Percentiles rank a stretch among this genome's conserved stretches.
Conservation (phyloP, 2,113 vertebrate genomes). For the Pituophis catenifer region DNA sequence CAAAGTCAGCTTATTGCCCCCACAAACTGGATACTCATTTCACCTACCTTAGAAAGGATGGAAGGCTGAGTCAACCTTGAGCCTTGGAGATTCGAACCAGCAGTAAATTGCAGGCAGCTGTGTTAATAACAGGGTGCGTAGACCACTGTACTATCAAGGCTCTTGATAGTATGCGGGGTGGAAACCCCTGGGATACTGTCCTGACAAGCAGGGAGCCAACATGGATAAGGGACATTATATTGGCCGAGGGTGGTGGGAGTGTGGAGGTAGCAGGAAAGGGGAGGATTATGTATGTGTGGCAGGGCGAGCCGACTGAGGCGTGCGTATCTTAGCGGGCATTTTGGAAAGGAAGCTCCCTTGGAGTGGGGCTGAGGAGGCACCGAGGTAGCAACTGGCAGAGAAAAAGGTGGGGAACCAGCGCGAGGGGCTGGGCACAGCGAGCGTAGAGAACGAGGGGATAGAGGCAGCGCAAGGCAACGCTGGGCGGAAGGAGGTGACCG, state of each 20-base stretch:
- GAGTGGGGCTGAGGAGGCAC: neutral
- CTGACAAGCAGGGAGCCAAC: neutral
- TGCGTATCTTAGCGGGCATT: neutral
- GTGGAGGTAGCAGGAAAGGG: neutral
- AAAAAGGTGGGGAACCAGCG: neutral
- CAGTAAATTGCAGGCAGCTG: too few species aligned
- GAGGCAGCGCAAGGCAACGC: neutral
- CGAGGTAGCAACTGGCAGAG: neutral
- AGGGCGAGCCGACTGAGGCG: neutral
- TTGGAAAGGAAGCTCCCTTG: neutral
- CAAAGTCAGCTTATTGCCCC: too few species aligned
- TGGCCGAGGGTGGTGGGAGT: neutral
- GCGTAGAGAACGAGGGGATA: conserved; percentile 3
- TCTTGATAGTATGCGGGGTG: too few species aligned
- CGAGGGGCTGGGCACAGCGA: conserved; percentile 7
- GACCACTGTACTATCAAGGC: too few species aligned
- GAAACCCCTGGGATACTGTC: neutral
- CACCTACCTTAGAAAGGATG: too few species aligned
- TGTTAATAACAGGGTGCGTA: too few species aligned
- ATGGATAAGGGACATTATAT: neutral
- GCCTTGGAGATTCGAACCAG: too few species aligned
- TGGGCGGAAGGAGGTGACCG: conserved; percentile 9
- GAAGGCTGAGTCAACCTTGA: too few species aligned
- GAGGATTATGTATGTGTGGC: neutral
- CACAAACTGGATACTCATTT: too few species aligned